Base-by-base conservation (phyloP, 2,113 vertebrate genomes). In the Myiozetetes cayanensis region DNA sequence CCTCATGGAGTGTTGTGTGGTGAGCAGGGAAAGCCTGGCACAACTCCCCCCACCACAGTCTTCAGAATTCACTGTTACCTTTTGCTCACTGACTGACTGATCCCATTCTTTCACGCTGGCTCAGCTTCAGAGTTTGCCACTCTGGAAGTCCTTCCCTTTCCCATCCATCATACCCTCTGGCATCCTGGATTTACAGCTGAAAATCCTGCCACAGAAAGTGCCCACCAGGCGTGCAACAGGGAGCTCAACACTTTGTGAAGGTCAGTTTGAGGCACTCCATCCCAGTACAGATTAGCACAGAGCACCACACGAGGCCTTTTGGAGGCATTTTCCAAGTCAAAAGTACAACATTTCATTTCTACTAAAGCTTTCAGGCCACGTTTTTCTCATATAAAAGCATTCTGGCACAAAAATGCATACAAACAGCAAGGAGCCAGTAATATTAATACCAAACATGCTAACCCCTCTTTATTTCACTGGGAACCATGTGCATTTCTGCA, bases 401-500 rank as follows among this genome's bases (percentile, higher is more conserved):
- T 89, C 76, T 94, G 91, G 86, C 89, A 96, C 73, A 90, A 89
- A 97, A 96, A 93, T 37, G 61, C 76, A 92, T 59, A 87, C 76
- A 89, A 96, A 89, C 89, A 95, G 95, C 92, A 97, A 90, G 80
- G 35, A 94, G 80, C 76, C 93, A 94, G 58, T 93, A 65, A 83
- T 78, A 93, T 79, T 95, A 93, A 96, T 96, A 85, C 78, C 83
- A 90, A 97, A 88, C 90, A 95, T 78, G 44, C 70, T 92, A 84
- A 92, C 90, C 35, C 73, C 49, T 70, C 93, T 83, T 94, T 92
- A 94, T 92, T 94, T 94, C 83, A 78, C 63, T 63, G 56, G 74
- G 94, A 95, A 89, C 89, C 89, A 90, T 93, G 91, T 92, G 96
- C 77, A 89, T 89, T 93, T 96, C 94, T 93, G 86, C 83, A 94